phyloP scores from a whole-genome alignment of 2,797 vertebrate species.

The Amphiprion clarkii region DNA sequence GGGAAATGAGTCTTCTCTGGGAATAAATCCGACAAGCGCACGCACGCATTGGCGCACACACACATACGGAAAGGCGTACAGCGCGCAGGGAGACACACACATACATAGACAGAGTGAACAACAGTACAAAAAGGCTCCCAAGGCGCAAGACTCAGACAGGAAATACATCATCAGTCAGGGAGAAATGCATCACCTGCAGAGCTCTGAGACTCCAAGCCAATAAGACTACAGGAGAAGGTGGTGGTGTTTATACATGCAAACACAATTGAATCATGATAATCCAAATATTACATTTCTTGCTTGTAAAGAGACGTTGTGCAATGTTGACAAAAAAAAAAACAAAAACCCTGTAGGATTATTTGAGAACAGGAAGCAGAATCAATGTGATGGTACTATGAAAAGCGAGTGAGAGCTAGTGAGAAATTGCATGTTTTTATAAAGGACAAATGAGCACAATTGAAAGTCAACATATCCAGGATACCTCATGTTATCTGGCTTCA shows the following conservation, averaged over 20 bases:
- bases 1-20: conserved; percentile 79
- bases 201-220: conserved; percentile 28
- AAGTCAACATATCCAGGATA: no score
- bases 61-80: conserved; percentile 1
- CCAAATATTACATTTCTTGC: background rate
- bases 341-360: background rate
- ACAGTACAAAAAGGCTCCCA: conserved; percentile 69
- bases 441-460: conserved; percentile 62
- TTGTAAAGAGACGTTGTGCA: conserved; percentile 6
- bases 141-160: conserved; percentile 56
- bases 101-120: conserved; percentile 57
- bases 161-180: conserved; percentile 69
- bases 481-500: no score
- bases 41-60: conserved; percentile 1
- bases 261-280: conserved; percentile 13
- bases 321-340: background rate
- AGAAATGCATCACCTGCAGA: conserved; percentile 66
- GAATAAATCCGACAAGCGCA: conserved; percentile 67
- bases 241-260: conserved; percentile 8
- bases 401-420: background rate
- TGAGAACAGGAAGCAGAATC: conserved; percentile 4
- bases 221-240: conserved; percentile 19
- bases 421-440: conserved; percentile 24
- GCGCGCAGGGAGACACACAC: conserved; percentile 36
- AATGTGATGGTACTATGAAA: conserved; percentile 19